Evolutionary conservation across 2,113 vertebrate species (phyloP).

Genomic region (Spea bombifrons): DNA sequence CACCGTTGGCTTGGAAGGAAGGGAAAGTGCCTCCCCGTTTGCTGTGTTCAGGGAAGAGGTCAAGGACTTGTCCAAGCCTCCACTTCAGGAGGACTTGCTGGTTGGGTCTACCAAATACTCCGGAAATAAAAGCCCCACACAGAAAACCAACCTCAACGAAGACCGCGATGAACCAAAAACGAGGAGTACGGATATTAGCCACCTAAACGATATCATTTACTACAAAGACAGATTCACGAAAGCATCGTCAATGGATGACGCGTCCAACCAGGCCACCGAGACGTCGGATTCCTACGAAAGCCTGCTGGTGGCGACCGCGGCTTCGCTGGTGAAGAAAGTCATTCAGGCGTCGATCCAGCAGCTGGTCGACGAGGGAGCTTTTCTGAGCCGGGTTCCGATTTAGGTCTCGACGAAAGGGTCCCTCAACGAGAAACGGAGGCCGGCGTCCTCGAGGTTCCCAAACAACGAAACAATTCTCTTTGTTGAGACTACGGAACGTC

Average conservation of each 20-base stretch:
- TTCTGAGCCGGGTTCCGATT: slow-evolving; percentile 57
- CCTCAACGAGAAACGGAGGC: neutral
- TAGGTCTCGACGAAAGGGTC: slow-evolving; percentile 12
- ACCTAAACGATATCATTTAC: neutral
- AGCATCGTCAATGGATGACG: neutral
- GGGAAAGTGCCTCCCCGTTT: neutral
- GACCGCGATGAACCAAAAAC: neutral
- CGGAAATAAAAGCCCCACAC: too few species aligned
- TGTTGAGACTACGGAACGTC: too few species aligned
- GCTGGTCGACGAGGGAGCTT: slow-evolving; percentile 69
- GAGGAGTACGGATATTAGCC: neutral
- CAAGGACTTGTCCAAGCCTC: too few species aligned
- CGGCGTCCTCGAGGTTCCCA: too few species aligned
- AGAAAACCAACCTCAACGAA: too few species aligned
- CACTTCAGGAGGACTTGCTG: too few species aligned
- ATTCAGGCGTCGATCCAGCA: slow-evolving; percentile 75
- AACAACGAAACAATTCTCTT: too few species aligned
- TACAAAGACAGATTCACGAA: neutral
- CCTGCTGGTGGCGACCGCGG: slow-evolving; percentile 67
- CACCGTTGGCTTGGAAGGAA: neutral
- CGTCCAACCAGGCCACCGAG: neutral
- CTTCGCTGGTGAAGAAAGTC: slow-evolving; percentile 69
- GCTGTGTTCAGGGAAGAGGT: neutral
- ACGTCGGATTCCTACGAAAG: slow-evolving; percentile 68
- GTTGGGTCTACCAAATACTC: too few species aligned